Percentiles rank a stretch among this genome's conserved stretches.
phyloP scores from a whole-genome alignment of 2,888 invertebrate genomes.

The Leptinotarsa rubiginosa region DNA sequence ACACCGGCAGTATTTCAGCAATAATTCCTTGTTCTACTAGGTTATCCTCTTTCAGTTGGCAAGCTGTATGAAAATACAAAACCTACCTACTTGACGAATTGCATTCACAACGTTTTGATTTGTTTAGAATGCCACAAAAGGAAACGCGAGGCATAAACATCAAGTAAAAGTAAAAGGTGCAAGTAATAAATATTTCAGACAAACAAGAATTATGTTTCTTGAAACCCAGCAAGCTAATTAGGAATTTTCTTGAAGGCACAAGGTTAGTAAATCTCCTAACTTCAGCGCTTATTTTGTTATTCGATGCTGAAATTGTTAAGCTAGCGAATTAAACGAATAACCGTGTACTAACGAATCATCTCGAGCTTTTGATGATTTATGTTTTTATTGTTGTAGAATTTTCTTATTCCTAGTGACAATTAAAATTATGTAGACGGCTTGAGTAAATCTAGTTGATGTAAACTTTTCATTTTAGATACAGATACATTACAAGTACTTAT shows the following conservation, averaged over 20 bases:
- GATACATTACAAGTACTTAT: too few relatives aligned
- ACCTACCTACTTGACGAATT: background rate
- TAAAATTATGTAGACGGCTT: too few relatives aligned
- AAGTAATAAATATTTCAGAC: slow-evolving; percentile 18
- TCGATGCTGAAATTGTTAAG: background rate
- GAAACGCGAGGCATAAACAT: slow-evolving; percentile 17
- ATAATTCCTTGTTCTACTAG: background rate
- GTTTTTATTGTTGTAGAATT: too few relatives aligned
- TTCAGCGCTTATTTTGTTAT: slow-evolving; percentile 2
- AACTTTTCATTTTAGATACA: too few relatives aligned
- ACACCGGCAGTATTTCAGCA: background rate
- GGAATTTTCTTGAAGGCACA: slow-evolving; percentile 8
- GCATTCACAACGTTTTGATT: slow-evolving; percentile 13
- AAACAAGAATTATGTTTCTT: slow-evolving; percentile 20
- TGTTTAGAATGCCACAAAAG: slow-evolving; percentile 15
- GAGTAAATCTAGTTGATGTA: too few relatives aligned
- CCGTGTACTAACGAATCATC: background rate
- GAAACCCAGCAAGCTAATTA: background rate
- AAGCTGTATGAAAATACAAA: background rate
- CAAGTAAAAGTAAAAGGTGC: slow-evolving; percentile 26
- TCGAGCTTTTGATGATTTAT: too few relatives aligned
- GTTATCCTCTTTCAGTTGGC: too few relatives aligned
- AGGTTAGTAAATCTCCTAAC: background rate
- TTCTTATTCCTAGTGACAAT: too few relatives aligned
- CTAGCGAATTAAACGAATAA: background rate